These are phyloP conservation scores for Gobio occitaniae DNA, from an alignment of 2,797 vertebrate genomes.

Conservation along the genomic window DNA sequence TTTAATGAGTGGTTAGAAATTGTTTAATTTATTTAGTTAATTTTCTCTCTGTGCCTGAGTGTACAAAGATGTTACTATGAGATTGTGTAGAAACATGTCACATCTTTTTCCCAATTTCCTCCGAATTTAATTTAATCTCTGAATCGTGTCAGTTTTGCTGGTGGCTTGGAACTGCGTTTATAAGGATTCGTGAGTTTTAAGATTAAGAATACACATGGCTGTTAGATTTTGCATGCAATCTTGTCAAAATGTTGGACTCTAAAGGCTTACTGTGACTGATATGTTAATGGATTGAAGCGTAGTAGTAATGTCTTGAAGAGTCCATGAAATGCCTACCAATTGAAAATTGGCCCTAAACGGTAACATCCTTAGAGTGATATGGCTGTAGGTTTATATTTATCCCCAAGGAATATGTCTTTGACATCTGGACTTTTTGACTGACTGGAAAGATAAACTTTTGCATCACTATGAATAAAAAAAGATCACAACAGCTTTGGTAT, in stretches of 20 bases:
- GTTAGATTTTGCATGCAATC: background rate
- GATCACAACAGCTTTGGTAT: constrained; percentile 61
- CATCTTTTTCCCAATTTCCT: background rate
- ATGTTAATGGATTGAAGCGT: background rate
- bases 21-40: constrained; percentile 66
- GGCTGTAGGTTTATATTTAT: background rate
- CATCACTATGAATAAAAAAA: constrained; percentile 74
- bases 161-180: background rate
- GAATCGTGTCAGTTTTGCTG: background rate
- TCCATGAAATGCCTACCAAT: background rate
- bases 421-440: constrained; percentile 60
- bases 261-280: background rate
- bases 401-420: background rate
- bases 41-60: constrained; percentile 62
- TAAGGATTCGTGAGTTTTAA: background rate
- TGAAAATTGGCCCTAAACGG: constrained; percentile 33
- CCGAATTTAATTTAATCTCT: background rate
- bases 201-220: background rate
- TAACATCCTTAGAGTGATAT: background rate
- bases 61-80: constrained; percentile 26
- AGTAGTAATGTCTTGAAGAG: background rate
- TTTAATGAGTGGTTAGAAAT: constrained; percentile 23
- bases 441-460: constrained; percentile 65
- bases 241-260: background rate
- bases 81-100: constrained; percentile 4